These are phyloP conservation scores for Galerucella pusilla DNA, from an alignment of 2,888 invertebrate species.

Conservation along the genomic window DNA sequence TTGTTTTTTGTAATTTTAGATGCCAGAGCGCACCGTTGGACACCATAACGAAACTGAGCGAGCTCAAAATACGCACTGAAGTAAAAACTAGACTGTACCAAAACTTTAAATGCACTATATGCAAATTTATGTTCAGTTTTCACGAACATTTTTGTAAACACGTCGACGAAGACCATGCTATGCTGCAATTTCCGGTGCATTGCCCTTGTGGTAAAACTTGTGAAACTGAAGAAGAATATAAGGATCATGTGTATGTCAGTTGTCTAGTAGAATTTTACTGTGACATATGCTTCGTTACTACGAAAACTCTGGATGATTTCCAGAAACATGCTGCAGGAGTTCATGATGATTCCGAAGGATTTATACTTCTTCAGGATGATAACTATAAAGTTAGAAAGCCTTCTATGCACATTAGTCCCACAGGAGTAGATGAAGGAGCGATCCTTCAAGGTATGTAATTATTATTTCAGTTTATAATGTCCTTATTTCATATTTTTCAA, in stretches of 20 bases:
- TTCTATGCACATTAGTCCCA: constrained; percentile 32
- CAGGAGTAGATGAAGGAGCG: constrained; percentile 46
- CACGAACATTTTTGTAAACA: constrained; percentile 61
- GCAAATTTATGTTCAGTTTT: constrained; percentile 59
- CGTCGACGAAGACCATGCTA: constrained; percentile 58
- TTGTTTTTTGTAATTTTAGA: constrained; percentile 29
- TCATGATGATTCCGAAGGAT: constrained; percentile 60
- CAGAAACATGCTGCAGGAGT: constrained; percentile 57
- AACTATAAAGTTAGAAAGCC: constrained; percentile 51
- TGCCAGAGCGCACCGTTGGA: constrained; percentile 56
- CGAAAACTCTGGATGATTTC: constrained; percentile 58
- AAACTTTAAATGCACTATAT: constrained; percentile 60
- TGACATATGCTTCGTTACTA: constrained; percentile 60
- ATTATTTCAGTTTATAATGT: neutral
- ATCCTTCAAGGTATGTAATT: constrained; percentile 28
- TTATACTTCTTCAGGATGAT: constrained; percentile 56
- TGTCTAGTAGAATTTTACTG: constrained; percentile 62
- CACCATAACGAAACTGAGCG: constrained; percentile 56
- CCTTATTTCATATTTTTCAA: neutral
- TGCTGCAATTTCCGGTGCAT: constrained; percentile 49
- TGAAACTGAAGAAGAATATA: constrained; percentile 58
- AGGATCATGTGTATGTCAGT: constrained; percentile 58
- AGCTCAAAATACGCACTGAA: constrained; percentile 57
- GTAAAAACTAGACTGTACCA: constrained; percentile 61
- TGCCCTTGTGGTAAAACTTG: constrained; percentile 58